phyloP scores from a whole-genome alignment of 2,888 invertebrate species.

The Spisula solida region DNA sequence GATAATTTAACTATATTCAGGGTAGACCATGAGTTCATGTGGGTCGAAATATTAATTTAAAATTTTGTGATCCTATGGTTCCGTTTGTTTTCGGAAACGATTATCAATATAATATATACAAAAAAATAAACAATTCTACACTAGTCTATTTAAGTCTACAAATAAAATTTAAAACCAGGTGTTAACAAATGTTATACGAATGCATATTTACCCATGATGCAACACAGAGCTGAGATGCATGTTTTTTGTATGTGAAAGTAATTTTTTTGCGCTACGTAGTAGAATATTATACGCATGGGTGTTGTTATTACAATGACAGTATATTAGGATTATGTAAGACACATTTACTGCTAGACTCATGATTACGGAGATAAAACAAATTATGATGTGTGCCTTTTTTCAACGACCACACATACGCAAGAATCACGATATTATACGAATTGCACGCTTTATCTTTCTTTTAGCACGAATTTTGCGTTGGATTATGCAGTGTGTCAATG shows the following conservation, averaged over 20 bases:
- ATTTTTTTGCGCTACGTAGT: background rate
- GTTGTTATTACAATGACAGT: background rate
- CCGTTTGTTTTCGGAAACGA: too few species aligned
- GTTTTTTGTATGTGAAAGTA: background rate
- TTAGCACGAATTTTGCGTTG: background rate
- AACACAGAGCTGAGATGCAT: background rate
- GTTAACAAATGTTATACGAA: background rate
- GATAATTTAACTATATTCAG: too few species aligned
- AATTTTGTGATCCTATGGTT: too few species aligned
- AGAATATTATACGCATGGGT: background rate
- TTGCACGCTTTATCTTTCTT: background rate
- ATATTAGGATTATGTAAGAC: constrained; percentile 14
- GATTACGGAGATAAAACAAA: background rate
- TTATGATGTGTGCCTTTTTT: background rate
- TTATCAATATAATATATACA: too few species aligned
- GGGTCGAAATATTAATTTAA: too few species aligned
- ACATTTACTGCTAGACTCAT: background rate
- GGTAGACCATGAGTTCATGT: too few species aligned
- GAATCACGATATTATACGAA: background rate
- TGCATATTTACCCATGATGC: background rate
- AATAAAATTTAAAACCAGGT: background rate
- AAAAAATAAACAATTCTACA: too few species aligned
- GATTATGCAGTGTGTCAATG: background rate
- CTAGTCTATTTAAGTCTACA: background rate
- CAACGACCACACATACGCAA: background rate